Percentiles rank a stretch among this genome's conserved stretches.
Conservation (phyloP, 2,797 vertebrate species). For the Microctenopoma stevenorrisi region DNA sequence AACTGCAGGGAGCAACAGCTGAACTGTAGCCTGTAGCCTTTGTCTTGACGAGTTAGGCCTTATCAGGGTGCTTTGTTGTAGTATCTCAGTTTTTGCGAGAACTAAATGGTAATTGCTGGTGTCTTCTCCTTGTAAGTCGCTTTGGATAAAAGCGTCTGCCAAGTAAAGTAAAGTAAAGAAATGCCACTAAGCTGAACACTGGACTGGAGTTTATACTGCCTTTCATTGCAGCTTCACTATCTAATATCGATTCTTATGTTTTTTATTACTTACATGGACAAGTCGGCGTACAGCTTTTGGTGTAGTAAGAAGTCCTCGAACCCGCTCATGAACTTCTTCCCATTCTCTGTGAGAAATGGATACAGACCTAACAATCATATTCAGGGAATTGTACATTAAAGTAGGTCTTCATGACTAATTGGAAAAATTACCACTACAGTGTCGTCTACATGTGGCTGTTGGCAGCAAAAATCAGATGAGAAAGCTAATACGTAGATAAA, state of each 20-base stretch:
- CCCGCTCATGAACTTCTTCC: conserved; percentile 85
- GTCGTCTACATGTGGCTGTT: neutral
- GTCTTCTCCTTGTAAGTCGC: no score
- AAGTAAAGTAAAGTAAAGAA: no score
- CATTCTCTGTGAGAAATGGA: conserved; percentile 68
- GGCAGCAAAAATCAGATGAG: neutral
- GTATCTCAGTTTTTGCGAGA: no score
- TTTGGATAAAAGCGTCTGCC: no score
- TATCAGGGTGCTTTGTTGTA: no score
- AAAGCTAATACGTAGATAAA: neutral
- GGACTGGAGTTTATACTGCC: no score
- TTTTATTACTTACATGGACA: conserved; percentile 75
- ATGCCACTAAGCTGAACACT: no score
- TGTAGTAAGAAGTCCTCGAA: conserved; percentile 82
- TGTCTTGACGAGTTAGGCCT: no score
- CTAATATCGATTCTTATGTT: neutral
- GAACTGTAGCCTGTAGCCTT: no score
- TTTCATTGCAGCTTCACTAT: neutral
- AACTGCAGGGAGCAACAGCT: no score
- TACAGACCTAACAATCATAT: conserved; percentile 61
- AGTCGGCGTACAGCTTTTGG: conserved; percentile 80
- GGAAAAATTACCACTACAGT: neutral
- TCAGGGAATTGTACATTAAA: neutral
- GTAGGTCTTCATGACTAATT: neutral
- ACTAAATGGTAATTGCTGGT: no score